Conservation (phyloP, 2,797 vertebrate species). For the Pangasius krempfi region DNA sequence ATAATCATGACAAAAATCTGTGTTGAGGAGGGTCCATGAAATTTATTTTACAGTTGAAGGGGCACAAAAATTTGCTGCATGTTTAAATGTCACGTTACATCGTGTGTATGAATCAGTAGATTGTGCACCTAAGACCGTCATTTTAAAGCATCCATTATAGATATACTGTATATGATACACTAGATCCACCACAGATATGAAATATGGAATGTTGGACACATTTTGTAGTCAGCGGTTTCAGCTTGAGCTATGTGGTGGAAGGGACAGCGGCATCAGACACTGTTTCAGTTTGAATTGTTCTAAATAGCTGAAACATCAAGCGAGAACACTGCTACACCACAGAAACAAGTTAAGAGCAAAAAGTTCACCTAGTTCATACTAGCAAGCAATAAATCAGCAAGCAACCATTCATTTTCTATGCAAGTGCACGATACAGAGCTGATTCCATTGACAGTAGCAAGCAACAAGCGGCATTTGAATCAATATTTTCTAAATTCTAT, state of each 20-base stretch:
- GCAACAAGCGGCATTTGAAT: not conserved
- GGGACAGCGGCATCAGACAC: not conserved
- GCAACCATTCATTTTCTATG: not conserved
- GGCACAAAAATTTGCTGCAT: not conserved
- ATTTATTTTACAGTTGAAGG: not conserved
- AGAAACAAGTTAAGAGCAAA: not conserved
- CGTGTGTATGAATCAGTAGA: not conserved
- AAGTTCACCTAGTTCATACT: not conserved
- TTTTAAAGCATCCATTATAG: not conserved
- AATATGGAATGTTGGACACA: not conserved
- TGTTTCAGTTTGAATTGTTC: not conserved
- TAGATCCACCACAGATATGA: not conserved
- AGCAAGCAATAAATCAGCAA: not conserved
- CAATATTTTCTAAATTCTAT: not conserved
- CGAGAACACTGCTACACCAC: not conserved
- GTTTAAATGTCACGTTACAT: not conserved
- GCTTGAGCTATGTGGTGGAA: not conserved
- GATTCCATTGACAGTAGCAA: not conserved
- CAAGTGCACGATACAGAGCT: not conserved
- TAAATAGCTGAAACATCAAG: not conserved
- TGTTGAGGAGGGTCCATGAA: not conserved
- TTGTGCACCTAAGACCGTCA: not conserved
- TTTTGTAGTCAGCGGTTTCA: not conserved
- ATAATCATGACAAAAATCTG: too few species aligned
- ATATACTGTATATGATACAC: not conserved